Conservation (phyloP, 2,888 invertebrate genomes). For the Lottia scabra region DNA sequence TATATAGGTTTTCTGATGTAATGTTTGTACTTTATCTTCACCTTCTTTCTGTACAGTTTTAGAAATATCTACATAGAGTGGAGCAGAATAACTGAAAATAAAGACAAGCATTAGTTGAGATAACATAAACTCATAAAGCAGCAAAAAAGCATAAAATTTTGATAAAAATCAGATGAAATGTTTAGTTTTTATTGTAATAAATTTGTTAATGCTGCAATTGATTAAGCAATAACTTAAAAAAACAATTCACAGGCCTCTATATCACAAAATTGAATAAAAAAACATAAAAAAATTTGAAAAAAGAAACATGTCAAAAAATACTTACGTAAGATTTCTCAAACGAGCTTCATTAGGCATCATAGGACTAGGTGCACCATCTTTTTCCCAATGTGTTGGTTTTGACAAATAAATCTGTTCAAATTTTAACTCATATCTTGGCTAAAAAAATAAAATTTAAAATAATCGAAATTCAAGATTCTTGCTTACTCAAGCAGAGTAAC, state of each 20-base stretch:
- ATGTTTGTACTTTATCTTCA: constrained; percentile 82
- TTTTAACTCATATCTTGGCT: constrained; percentile 90
- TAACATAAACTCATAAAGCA: too few relatives aligned
- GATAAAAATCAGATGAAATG: too few relatives aligned
- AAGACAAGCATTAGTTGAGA: too few relatives aligned
- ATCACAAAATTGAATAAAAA: background rate
- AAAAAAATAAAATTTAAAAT: constrained; percentile 43
- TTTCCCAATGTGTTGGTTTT: constrained; percentile 99
- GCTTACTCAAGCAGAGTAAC: too few relatives aligned
- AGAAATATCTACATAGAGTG: constrained; percentile 97
- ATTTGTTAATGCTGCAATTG: too few relatives aligned
- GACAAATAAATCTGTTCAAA: constrained; percentile 99
- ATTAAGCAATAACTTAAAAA: too few relatives aligned
- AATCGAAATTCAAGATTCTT: too few relatives aligned
- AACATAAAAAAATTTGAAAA: background rate
- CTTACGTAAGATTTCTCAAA: constrained; percentile 88
- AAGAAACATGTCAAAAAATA: background rate
- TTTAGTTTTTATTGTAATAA: too few relatives aligned
- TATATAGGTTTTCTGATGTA: constrained; percentile 79
- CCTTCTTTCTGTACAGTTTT: constrained; percentile 94
- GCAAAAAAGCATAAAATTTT: too few relatives aligned
- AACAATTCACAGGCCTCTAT: too few relatives aligned
- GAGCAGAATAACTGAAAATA: constrained; percentile 85
- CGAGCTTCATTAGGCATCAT: constrained; percentile 99
- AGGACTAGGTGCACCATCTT: constrained; percentile 98